phyloP scores from a whole-genome alignment of 2,888 invertebrate genomes.

The Leptopterna dolabrata region DNA sequence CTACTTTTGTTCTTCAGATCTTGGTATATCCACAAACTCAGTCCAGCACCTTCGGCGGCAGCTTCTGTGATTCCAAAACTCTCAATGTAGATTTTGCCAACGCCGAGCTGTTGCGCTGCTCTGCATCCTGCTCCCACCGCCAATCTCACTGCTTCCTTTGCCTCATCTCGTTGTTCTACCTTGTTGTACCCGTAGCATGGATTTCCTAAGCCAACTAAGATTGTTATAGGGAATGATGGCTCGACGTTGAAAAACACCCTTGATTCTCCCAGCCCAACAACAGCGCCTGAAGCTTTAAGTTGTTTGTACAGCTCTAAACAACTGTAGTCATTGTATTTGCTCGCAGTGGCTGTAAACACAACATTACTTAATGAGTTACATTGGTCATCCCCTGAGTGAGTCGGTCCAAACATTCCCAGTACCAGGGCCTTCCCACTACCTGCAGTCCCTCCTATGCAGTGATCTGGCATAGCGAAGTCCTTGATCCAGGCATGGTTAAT shows the following conservation, averaged over 20 bases:
- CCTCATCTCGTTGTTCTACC: constrained; percentile 79
- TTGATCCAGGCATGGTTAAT: constrained; percentile 35
- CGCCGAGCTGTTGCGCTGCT: constrained; percentile 70
- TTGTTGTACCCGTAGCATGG: constrained; percentile 76
- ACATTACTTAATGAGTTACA: constrained; percentile 32
- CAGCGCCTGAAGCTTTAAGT: constrained; percentile 66
- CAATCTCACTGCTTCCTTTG: constrained; percentile 78
- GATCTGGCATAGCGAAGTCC: neutral
- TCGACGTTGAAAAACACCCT: constrained; percentile 76
- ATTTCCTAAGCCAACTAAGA: constrained; percentile 79
- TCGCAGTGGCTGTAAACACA: constrained; percentile 57
- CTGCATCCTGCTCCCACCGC: constrained; percentile 75
- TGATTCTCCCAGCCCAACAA: constrained; percentile 70
- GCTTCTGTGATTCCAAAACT: constrained; percentile 83
- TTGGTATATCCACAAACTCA: constrained; percentile 78
- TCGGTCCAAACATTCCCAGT: constrained; percentile 56
- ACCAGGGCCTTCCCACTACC: constrained; percentile 57
- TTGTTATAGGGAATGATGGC: constrained; percentile 74
- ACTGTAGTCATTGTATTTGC: constrained; percentile 58
- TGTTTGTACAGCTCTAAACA: constrained; percentile 56
- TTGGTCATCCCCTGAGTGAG: constrained; percentile 42
- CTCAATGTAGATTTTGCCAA: constrained; percentile 76
- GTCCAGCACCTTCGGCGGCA: constrained; percentile 80
- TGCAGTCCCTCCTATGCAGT: neutral
- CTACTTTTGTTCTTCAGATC: constrained; percentile 70